A percentile compares a stretch with the other conserved stretches of the same genome.
These are phyloP conservation scores for Spicauda simplicius DNA, from an alignment of 2,888 invertebrate genomes.

Conservation along the genomic window DNA sequence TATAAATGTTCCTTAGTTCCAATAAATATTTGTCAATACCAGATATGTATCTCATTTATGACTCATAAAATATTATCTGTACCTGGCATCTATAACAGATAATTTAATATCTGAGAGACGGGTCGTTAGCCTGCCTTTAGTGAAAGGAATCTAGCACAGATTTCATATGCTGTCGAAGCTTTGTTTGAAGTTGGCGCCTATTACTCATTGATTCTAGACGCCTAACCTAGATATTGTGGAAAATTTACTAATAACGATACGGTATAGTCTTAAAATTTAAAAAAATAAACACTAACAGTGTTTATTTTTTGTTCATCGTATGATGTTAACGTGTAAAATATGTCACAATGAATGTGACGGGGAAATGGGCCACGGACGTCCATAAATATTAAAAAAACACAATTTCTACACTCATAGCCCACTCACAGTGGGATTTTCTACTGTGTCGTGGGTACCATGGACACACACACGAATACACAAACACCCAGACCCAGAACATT, in stretches of 20 bases:
- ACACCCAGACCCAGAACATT: too few species aligned
- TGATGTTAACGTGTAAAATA: too few species aligned
- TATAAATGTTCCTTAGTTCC: neutral
- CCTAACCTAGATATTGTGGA: conserved; percentile 7
- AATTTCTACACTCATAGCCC: too few species aligned
- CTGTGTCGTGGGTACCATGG: too few species aligned
- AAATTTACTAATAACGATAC: neutral
- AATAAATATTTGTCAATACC: neutral
- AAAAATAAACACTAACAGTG: too few species aligned
- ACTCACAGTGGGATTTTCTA: too few species aligned
- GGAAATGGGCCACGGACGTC: too few species aligned
- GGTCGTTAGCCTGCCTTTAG: conserved; percentile 19
- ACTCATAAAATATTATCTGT: conserved; percentile 7
- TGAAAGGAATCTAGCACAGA: conserved; percentile 18
- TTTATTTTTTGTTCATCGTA: too few species aligned
- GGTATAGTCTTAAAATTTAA: neutral
- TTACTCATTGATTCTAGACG: conserved; percentile 15
- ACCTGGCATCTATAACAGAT: neutral
- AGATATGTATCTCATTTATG: conserved; percentile 13
- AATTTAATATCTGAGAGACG: conserved; percentile 19
- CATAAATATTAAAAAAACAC: too few species aligned
- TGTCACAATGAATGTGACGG: too few species aligned
- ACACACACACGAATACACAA: too few species aligned
- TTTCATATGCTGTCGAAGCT: conserved; percentile 10
- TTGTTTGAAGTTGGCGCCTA: conserved; percentile 21